phyloP scores from a whole-genome alignment of 1,140 invertebrate species.

The Aporrectodea caliginosa region DNA sequence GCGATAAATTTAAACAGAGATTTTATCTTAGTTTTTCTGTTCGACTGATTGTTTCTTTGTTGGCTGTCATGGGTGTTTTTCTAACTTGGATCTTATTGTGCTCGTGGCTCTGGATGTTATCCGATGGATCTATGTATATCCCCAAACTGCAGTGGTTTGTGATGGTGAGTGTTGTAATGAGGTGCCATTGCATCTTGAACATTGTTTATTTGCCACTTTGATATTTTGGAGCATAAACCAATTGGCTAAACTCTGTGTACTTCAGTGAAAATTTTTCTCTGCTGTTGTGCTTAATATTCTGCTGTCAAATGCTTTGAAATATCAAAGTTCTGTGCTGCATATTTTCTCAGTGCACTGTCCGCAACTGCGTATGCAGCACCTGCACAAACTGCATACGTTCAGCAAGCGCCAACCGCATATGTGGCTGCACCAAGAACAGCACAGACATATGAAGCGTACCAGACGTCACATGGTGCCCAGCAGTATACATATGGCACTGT shows the following conservation, averaged over 20 bases:
- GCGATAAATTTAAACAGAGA: no score
- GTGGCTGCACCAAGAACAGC: slow-evolving; percentile 7
- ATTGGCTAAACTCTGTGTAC: background rate
- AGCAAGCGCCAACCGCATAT: slow-evolving; percentile 21
- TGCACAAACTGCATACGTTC: slow-evolving; percentile 1
- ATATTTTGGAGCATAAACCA: background rate
- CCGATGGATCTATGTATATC: no score
- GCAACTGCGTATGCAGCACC: slow-evolving; percentile 7
- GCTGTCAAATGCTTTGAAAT: no score
- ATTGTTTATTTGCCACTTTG: background rate
- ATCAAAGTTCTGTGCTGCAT: background rate
- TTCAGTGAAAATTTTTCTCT: background rate
- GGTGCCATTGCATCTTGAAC: background rate
- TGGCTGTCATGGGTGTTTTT: no score
- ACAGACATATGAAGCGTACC: slow-evolving; percentile 26
- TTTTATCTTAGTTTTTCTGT: no score
- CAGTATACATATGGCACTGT: slow-evolving; percentile 22
- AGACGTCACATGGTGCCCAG: slow-evolving; percentile 21
- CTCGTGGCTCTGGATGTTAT: no score
- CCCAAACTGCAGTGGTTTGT: no score
- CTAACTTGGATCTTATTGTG: no score
- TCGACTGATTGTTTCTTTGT: no score
- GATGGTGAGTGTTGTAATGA: no score
- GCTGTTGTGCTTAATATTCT: no score
- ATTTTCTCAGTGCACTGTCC: slow-evolving; percentile 5